phyloP scores from a whole-genome alignment of 2,113 vertebrate species.

The Procavia capensis region DNA sequence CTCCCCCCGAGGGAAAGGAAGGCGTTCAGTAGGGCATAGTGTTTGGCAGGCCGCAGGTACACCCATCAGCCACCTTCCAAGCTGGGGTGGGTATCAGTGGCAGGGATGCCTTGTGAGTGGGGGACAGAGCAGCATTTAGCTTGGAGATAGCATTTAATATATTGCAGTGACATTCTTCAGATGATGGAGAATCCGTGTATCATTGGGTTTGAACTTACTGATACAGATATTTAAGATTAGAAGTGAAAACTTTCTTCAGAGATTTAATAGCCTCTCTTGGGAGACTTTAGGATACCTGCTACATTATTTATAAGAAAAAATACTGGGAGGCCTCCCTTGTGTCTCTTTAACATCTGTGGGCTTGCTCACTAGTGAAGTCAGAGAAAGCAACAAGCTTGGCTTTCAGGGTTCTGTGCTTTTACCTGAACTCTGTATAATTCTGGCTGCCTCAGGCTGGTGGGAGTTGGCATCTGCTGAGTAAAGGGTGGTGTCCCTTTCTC shows the following conservation, averaged over 20 bases:
- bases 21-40: conserved; percentile 62
- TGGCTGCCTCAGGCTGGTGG: neutral
- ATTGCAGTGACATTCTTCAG: neutral
- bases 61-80: conserved; percentile 45
- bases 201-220: conserved; percentile 1
- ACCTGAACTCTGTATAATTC: neutral
- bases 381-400: neutral
- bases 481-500: neutral
- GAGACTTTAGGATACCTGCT: conserved; percentile 19
- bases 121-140: conserved; percentile 45
- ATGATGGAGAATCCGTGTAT: neutral
- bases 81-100: conserved; percentile 56
- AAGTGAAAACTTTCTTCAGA: neutral
- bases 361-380: neutral
- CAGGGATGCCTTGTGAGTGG: conserved; percentile 29
- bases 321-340: neutral
- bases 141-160: neutral
- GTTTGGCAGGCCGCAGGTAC: conserved; percentile 40
- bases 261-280: neutral
- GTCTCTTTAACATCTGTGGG: rapidly evolving
- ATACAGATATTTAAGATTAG: neutral
- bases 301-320: neutral
- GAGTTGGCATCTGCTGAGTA: neutral
- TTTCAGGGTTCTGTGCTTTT: neutral
- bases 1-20: conserved; percentile 50